Evolutionary conservation across 2,113 vertebrate species (phyloP), one percentile per base, ranked within the genome.

Genomic region (Gasterosteus nipponicus): DNA sequence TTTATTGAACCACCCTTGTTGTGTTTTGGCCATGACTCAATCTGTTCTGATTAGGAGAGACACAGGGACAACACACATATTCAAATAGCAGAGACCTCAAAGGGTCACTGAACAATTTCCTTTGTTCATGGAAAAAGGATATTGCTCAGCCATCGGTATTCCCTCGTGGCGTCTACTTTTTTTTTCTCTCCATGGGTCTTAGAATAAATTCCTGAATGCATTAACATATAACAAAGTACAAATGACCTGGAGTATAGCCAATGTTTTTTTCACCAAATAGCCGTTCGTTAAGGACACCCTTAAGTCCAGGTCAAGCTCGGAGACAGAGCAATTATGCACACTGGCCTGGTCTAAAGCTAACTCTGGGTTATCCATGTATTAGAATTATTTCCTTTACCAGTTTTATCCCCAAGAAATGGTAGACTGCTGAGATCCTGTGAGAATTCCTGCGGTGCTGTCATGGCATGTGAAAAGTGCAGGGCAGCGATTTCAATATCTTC

Each of bases 181-280:
- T 68, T 73, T 80, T 71, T 69, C 74, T 70, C 77, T 67, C 62
- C 42, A 8, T 82, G 77, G 69, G 80, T 82, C 66, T 89, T 75
- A 68, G 81, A 90, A 90, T 91, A 90, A 83, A 91, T 91, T 90
- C 78, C 75, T 75, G 46, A 71, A 80, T 75, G 61, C 69, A 91
- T 91, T 90, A 89, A 90, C 87, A 91, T 90, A 88, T 88, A 90
- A 90, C 81, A 89, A 87, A 85, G 84, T 79, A 73, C 69, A 92
- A 89, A 89, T 86, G 80, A 80, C 80, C 85, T 33, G 77, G 64
- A 57, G 69, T 78, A 82, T 68, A 86, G 73, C 77, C 86, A 72
- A 42, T 88, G 81, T 63, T 83, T 87, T 26, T 73, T 80, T 80
- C 66, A 76, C 80, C 79, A 91, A 82, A 82, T 87, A 91, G 86